phyloP scores from a whole-genome alignment of 2,113 vertebrate genomes.

The Sylvilagus bachmani region DNA sequence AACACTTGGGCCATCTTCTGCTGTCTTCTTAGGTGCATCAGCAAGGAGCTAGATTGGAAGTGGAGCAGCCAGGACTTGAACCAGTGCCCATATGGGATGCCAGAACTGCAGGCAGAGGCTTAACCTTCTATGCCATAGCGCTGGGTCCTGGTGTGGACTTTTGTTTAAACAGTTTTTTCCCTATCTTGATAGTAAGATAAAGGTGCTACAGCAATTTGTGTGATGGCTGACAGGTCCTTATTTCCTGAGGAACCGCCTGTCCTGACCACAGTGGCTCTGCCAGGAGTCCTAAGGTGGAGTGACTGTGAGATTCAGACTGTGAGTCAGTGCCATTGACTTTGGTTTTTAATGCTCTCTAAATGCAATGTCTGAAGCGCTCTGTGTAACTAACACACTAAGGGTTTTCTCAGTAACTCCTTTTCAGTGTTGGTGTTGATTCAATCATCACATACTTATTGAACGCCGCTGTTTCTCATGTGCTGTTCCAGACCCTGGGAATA shows the following conservation, averaged over 20 bases:
- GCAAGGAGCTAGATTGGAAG: no score
- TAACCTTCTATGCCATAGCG: no score
- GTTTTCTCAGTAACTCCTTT: slow-evolving; percentile 1
- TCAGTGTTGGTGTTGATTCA: slow-evolving; percentile 41
- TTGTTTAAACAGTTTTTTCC: neutral
- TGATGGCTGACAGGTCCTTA: neutral
- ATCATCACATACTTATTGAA: neutral
- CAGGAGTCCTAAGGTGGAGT: neutral
- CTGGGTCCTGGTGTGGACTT: neutral
- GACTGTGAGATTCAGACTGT: neutral
- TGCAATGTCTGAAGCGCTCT: slow-evolving; percentile 16
- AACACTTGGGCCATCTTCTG: no score
- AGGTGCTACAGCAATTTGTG: neutral
- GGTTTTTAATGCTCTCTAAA: slow-evolving; percentile 14
- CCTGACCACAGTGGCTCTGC: neutral
- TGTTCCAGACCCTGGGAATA: neutral
- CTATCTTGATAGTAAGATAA: slow-evolving; percentile 34
- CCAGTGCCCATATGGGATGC: no score
- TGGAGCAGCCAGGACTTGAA: no score
- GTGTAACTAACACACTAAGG: neutral
- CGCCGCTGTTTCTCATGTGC: neutral
- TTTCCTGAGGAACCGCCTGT: slow-evolving; percentile 9
- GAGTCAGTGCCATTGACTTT: slow-evolving; percentile 1
- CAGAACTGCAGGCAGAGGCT: no score
- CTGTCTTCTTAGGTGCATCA: no score